phyloP scores from a whole-genome alignment of 2,888 invertebrate genomes.

The Netelia inedita region DNA sequence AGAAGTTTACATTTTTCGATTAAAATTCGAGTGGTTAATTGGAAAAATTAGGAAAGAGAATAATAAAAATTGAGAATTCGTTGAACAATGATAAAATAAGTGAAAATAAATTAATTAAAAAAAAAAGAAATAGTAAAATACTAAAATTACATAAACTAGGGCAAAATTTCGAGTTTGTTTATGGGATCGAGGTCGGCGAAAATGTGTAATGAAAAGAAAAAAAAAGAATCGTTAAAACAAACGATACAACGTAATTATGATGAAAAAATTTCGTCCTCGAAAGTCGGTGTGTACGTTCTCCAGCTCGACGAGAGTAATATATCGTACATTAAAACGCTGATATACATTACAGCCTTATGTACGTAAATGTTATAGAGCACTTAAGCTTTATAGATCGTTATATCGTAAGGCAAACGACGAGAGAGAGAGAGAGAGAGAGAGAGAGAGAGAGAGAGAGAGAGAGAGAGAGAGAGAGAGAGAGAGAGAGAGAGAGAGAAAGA shows the following conservation, averaged over 20 bases:
- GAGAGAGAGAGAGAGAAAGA: constrained; percentile 3
- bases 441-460: constrained; percentile 22
- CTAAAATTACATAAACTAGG: no score
- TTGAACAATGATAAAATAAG: no score
- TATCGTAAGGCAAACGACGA: constrained; percentile 18
- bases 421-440: neutral
- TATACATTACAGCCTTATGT: constrained; percentile 13
- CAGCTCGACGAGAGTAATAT: neutral
- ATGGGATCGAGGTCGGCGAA: no score
- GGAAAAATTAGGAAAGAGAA: no score
- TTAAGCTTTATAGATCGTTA: constrained; percentile 15
- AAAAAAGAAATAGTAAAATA: no score
- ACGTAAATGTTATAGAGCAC: constrained; percentile 29
- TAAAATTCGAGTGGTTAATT: no score
- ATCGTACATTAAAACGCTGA: constrained; percentile 17
- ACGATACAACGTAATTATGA: neutral
- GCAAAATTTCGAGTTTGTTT: no score
- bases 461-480: constrained; percentile 2
- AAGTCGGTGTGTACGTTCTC: constrained; percentile 23
- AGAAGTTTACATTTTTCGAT: neutral
- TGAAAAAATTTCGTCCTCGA: constrained; percentile 23
- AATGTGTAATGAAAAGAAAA: no score
- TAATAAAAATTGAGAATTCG: no score
- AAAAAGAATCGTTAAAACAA: no score
- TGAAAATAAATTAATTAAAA: no score